These are phyloP conservation scores for Urocynchramus pylzowi DNA, from an alignment of 2,113 vertebrate species.

Conservation along the genomic window DNA sequence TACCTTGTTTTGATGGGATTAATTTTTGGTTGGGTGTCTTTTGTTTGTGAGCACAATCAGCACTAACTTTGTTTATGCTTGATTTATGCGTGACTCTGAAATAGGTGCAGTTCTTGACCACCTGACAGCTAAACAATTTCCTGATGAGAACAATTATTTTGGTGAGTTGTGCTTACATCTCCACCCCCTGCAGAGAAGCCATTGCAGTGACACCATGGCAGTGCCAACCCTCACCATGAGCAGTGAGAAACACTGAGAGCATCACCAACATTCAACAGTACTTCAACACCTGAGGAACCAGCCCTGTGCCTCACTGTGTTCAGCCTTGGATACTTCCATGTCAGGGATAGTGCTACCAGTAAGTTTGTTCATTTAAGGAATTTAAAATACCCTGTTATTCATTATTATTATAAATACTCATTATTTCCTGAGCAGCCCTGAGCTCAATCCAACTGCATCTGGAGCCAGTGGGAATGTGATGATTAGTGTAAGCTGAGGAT, in stretches of 20 bases:
- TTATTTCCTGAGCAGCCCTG: neutral
- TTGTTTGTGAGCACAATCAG: neutral
- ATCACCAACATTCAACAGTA: rapidly evolving
- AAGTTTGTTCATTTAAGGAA: neutral
- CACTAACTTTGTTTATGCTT: rapidly evolving
- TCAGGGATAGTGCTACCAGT: neutral
- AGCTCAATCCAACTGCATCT: neutral
- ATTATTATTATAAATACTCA: neutral
- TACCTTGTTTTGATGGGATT: neutral
- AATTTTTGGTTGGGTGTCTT: neutral
- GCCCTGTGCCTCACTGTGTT: neutral
- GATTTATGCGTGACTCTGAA: neutral
- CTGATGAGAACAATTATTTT: neutral
- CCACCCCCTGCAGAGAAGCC: neutral
- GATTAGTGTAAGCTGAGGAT: neutral
- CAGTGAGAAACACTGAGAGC: too few species aligned
- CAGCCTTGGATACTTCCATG: rapidly evolving
- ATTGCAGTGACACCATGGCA: rapidly evolving
- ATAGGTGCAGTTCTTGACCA: neutral
- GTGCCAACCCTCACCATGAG: rapidly evolving
- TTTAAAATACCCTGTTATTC: neutral
- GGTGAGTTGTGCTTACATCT: neutral
- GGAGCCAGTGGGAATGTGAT: neutral
- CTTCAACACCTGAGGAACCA: neutral
- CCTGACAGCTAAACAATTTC: neutral